Evolutionary conservation across 2,888 invertebrate species (phyloP), one percentile per base, ranked within the genome.

Genomic region (Athalia cordata): DNA sequence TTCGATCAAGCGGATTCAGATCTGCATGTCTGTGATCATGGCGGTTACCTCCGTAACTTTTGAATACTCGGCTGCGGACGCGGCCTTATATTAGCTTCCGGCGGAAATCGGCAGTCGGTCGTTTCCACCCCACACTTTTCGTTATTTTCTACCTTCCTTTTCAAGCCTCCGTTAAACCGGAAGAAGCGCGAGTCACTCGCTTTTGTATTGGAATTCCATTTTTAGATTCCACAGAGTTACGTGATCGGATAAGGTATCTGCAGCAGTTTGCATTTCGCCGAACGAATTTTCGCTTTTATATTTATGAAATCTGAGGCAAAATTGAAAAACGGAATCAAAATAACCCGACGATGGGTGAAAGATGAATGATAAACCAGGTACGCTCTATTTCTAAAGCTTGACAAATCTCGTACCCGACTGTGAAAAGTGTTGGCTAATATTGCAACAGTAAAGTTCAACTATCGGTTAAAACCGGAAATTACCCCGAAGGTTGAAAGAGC

Each of bases 51-150:
- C 72, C 59, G 47, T 59, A 57, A 59, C 57, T 72, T 29, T 72
- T 59, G 72, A 72, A 72, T 47, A 72, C 72, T 72, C 45, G 72
- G 72, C 72, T 72, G 29, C 29, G 29, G 72, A 72, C 59, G 57
- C 59, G 57, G 72, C 72, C 72, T 59, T 29, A 29, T 29, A 29
- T 29, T n/a, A 8, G 59, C 72, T 72, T 72, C 72, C 72, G 72
- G 57, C 72, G 72, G 75, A 75, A 62, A 50, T 64, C 50, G 62
- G 52, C 75, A 61, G 62, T 64, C 75, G 75, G 62, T 75, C 75
- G 75, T 64, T 64, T 62, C 75, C 15, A 75, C 64, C 45, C 75
- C 13, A 64, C 62, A 11, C 62, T 75, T 75, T 62, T 75, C 50
- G 75, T 59, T 72, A 59, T 72, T 72, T 59, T 72, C 57, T 72